A percentile compares a stretch with the other conserved stretches of the same genome.
Evolutionary conservation across 2,888 invertebrate genomes (phyloP).

Genomic region (Hydrotaea diabolus): DNA sequence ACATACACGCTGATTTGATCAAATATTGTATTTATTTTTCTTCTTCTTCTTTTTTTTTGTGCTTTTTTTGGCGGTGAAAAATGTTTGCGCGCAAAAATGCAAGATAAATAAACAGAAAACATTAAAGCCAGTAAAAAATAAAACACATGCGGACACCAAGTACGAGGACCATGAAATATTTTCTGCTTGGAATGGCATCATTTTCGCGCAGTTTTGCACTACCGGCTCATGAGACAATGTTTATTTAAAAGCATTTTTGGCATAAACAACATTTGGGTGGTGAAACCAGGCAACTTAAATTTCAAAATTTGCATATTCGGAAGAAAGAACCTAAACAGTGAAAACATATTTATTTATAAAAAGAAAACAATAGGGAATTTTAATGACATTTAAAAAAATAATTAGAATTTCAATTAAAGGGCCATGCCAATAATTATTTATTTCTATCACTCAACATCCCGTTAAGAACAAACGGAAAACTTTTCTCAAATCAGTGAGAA

Average conservation of each 20-base stretch:
- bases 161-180: constrained; percentile 25
- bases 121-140: not conserved
- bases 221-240: constrained; percentile 21
- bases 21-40: constrained; percentile 15
- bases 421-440: too few species aligned
- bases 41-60: not conserved
- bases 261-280: constrained; percentile 5
- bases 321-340: not conserved
- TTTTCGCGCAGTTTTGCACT: not conserved
- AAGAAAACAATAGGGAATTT: not conserved
- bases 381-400: not conserved
- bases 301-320: not conserved
- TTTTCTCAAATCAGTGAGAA: too few species aligned
- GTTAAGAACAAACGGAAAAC: too few species aligned
- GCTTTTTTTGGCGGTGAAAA: not conserved
- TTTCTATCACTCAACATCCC: too few species aligned
- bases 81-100: constrained; percentile 9
- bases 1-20: not conserved
- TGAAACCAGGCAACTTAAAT: not conserved
- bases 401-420: not conserved
- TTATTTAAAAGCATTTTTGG: constrained; percentile 15
- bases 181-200: constrained; percentile 14
- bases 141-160: not conserved
- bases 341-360: not conserved
- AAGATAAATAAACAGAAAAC: constrained; percentile 19